Percentiles rank a stretch among this genome's conserved stretches.
Conservation (phyloP, 2,888 invertebrate genomes). For the Crioceris asparagi region DNA sequence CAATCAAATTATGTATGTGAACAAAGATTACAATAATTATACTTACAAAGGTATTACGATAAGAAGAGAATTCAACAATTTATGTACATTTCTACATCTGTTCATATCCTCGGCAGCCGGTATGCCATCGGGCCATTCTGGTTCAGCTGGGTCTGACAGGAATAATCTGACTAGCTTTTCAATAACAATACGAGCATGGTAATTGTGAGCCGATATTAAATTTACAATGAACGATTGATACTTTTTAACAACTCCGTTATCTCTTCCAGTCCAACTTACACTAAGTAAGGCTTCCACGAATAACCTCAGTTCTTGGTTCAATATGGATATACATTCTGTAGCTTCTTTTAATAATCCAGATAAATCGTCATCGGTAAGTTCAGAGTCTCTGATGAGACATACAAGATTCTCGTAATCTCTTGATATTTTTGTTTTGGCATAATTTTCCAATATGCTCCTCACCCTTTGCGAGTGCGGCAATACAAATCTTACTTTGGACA, state of each 20-base stretch:
- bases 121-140: conserved; percentile 49
- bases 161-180: conserved; percentile 51
- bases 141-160: conserved; percentile 40
- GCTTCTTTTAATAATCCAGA: conserved; percentile 45
- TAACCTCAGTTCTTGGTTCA: conserved; percentile 45
- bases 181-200: conserved; percentile 51
- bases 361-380: conserved; percentile 47
- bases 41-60: conserved; percentile 50
- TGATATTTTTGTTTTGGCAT: conserved; percentile 32
- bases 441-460: conserved; percentile 38
- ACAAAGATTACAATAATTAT: conserved; percentile 10
- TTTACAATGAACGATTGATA: conserved; percentile 56
- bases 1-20: conserved; percentile 3
- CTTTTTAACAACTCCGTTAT: conserved; percentile 40
- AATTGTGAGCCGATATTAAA: conserved; percentile 56
- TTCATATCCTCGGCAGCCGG: conserved; percentile 45
- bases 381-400: conserved; percentile 40
- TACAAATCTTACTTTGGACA: conserved; percentile 36
- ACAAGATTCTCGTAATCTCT: conserved; percentile 44
- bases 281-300: conserved; percentile 51
- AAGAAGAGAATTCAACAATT: conserved; percentile 35
- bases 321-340: conserved; percentile 45
- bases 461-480: conserved; percentile 40
- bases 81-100: conserved; percentile 55
- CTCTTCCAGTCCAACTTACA: conserved; percentile 47